Evolutionary conservation across 2,888 invertebrate genomes (phyloP).

Genomic region (Trilocha varians): DNA sequence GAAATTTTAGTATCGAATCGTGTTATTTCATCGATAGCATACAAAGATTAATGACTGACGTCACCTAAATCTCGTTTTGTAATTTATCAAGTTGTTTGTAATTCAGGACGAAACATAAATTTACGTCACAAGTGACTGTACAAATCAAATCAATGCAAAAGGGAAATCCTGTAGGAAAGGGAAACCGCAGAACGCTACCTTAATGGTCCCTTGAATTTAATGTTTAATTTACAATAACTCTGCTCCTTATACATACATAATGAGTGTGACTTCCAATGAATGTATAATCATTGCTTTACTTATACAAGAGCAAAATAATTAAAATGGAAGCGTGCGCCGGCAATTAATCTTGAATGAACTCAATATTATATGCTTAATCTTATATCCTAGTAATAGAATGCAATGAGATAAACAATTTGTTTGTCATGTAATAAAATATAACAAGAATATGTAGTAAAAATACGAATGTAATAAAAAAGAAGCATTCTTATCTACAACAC

Average conservation of each 20-base stretch:
- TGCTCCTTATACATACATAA: conserved; percentile 1
- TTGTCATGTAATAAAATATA: too few relatives aligned
- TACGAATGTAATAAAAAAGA: too few relatives aligned
- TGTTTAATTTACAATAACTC: conserved; percentile 8
- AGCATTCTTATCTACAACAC: too few relatives aligned
- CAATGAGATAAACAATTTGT: too few relatives aligned
- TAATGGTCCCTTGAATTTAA: conserved; percentile 11
- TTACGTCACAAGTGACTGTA: conserved; percentile 6
- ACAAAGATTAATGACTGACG: not conserved
- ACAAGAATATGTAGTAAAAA: too few relatives aligned
- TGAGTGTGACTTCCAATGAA: conserved; percentile 1
- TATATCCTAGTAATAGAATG: too few relatives aligned
- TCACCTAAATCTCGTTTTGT: not conserved
- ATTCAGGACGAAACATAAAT: not conserved
- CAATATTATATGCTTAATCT: too few relatives aligned
- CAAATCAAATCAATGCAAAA: conserved; percentile 15
- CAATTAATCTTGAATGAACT: too few relatives aligned
- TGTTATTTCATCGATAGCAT: not conserved
- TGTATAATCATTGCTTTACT: not conserved
- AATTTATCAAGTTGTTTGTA: not conserved
- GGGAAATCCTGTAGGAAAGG: conserved; percentile 8
- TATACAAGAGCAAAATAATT: not conserved
- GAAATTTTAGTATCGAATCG: too few relatives aligned
- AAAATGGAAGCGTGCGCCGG: too few relatives aligned
- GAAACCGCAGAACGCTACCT: conserved; percentile 12